A percentile compares a stretch with the other conserved stretches of the same genome.
These are phyloP conservation scores for Cassiopea xamachana DNA, from an alignment of 30 jellyfish, hydroid and myxozoan species.

Conservation along the genomic window DNA sequence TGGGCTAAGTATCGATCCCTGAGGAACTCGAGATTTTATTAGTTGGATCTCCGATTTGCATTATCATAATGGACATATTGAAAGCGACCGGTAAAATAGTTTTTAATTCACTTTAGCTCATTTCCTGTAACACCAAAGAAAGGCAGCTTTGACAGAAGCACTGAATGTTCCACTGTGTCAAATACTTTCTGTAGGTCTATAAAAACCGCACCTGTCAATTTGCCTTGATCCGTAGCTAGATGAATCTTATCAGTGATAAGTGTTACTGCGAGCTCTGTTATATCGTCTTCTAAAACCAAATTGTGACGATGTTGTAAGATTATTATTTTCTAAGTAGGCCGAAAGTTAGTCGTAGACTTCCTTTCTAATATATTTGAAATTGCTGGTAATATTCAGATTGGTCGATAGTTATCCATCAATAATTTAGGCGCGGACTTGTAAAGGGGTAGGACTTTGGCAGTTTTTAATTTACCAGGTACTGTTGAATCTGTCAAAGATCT, in stretches of 20 bases:
- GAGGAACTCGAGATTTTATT: conserved; percentile 51
- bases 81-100: conserved; percentile 42
- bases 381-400: conserved; percentile 64
- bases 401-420: conserved; percentile 57
- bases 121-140: conserved; percentile 56
- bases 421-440: conserved; percentile 56
- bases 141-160: conserved; percentile 56
- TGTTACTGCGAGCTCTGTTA: conserved; percentile 75
- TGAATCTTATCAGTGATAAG: conserved; percentile 65
- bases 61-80: conserved; percentile 58
- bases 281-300: conserved; percentile 51
- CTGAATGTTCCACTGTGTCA: conserved; percentile 62
- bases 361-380: conserved; percentile 60
- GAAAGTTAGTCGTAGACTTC: conserved; percentile 53
- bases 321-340: conserved; percentile 59
- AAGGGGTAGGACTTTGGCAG: conserved; percentile 54
- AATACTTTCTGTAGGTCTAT: conserved; percentile 58
- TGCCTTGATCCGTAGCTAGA: conserved; percentile 63
- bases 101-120: conserved; percentile 51
- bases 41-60: conserved; percentile 9
- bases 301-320: conserved; percentile 61
- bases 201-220: conserved; percentile 58
- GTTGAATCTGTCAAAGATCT: neutral
- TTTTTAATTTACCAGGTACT: conserved; percentile 5
- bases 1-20: conserved; percentile 72